Base-by-base conservation (phyloP, 2,113 vertebrate genomes). In the Pseudonaja textilis region DNA sequence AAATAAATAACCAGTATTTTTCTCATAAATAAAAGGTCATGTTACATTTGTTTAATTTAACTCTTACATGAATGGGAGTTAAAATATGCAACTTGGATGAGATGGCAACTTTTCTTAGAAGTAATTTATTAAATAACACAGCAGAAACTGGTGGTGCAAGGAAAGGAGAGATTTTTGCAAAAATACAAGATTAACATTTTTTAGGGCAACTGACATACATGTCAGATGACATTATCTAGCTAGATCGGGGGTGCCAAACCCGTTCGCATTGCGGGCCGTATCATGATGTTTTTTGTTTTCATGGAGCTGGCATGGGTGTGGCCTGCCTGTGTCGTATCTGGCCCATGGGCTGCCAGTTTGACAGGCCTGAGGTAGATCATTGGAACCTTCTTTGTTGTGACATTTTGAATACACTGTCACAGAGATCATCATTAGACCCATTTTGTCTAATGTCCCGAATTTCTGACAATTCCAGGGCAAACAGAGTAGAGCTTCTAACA, bases 1-100 rank as follows among this genome's bases (percentile, higher is more conserved):
- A 16, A 55, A 29, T 55, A 34, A 59, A 57, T 85, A 74, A 55
- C 25, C 34, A 0, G 34, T 0, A 0, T 74, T 0, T 0, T 34
- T 57, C 88, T n/a, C 69, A 0, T 85, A 3, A 45, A 89, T 92
- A 9, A 93, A 89, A 23, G 34, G 25, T 0, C 59, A 89, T 22
- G 23, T 92, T 16, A 87, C 69, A 57, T 94, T 94, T 93, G 2
- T 89, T 88, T 91, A 34, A 55, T 91, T 91, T 87, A 91, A 55
- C 50, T 88, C 81, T 57, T 57, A 52, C 55, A 81, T 81, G 69
- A 59, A 85, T 50, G 34, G 25, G 56, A 88, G 88, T 85, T 93
- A 91, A 91, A 88, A 88, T 88, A 42, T 50, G 12, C 90, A 88
- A 3, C 59, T 88, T 90, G 85, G 2, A 59, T 52, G 29, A 50